Base-by-base conservation (phyloP, 2,113 vertebrate genomes). In the Pitta sordida region DNA sequence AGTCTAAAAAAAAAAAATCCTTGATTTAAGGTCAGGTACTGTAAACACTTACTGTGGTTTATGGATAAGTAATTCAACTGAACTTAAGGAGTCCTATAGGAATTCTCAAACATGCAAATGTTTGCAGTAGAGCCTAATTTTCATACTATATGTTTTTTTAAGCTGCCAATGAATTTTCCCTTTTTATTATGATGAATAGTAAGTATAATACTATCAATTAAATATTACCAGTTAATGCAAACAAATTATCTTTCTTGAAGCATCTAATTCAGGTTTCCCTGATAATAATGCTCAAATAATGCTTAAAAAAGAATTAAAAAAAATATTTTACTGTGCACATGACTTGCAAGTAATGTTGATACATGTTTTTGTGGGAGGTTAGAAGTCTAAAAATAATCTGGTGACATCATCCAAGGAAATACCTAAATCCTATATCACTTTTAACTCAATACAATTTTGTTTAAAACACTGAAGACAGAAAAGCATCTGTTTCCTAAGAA, bases 361-460 rank as follows among this genome's bases (percentile, higher is more conserved):
- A 63, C 43, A 7, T 17, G 1, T 39, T 76, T 92, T 64, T 46
- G 48, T 55, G 55, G n/a, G 30, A 90, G 20, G 29, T 75, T 90
- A 22, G 36, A 53, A 77, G 49, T 58, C 37, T n/a, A 74, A 86
- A 90, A 84, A 90, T 15, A 90, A 83, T 58, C 80, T 87, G 37
- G 70, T 93, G 83, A 92, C 81, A 93, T 86, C 88, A 93, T 34
- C 32, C 82, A 77, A 93, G 82, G 78, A 92, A 96, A 96, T 88
- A 88, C 63, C 74, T 68, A 84, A 84, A 68, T 68, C 60, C 83
- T 69, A 52, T 64, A 94, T 67, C 85, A 73, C n/a, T 69, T 86
- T 92, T 46, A 89, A 91, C 52, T 94, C 74, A 75, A 74, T 71
- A 94, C 64, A 86, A 83, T 81, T 67, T 82, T 96, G 58, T 79